Conservation (phyloP, 2,113 vertebrate genomes). For the Salvator merianae region DNA sequence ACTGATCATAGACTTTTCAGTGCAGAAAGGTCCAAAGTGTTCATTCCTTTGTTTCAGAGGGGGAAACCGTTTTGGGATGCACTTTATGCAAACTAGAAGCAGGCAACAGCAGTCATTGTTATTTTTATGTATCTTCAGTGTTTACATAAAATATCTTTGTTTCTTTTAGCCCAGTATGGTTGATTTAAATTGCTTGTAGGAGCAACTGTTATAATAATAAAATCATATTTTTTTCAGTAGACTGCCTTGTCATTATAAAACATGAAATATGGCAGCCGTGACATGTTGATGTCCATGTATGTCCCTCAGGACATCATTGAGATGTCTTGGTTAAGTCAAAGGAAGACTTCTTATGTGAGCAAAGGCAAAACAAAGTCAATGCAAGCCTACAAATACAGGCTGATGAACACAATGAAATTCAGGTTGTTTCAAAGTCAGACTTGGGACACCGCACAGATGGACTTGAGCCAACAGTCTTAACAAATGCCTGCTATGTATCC, state of each 20-base stretch:
- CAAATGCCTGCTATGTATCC: not conserved
- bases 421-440: conserved; percentile 19
- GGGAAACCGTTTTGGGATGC: not conserved
- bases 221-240: conserved; percentile 15
- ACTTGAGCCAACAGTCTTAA: not conserved
- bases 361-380: conserved; percentile 27
- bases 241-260: conserved; percentile 22
- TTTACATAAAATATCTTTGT: conserved; percentile 10
- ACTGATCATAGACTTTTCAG: too few species aligned
- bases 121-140: not conserved
- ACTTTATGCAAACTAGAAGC: not conserved
- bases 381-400: conserved; percentile 1
- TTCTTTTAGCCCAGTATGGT: not conserved
- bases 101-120: not conserved
- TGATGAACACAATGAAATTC: conserved; percentile 3
- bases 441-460: not conserved
- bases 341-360: conserved; percentile 6
- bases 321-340: conserved; percentile 20
- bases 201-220: conserved; percentile 13
- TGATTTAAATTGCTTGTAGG: conserved; percentile 19
- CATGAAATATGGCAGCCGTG: conserved; percentile 15
- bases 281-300: conserved; percentile 16
- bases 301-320: conserved; percentile 5
- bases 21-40: not conserved
- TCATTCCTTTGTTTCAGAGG: not conserved